Percentiles rank a stretch among this genome's conserved stretches.
Conservation (phyloP, 1,140 invertebrate species). For the Paralvinella palmiformis region DNA sequence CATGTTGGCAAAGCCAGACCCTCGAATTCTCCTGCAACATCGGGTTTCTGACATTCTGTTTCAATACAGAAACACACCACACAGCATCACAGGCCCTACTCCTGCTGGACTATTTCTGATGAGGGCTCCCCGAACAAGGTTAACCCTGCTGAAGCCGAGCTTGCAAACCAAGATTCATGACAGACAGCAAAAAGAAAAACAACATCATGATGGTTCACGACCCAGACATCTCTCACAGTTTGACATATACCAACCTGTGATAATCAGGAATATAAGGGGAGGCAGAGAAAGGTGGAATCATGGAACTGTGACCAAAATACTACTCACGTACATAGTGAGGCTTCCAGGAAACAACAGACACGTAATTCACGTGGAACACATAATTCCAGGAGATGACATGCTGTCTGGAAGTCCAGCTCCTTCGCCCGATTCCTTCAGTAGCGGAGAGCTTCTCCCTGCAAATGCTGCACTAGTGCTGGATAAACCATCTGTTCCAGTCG, state of each 20-base stretch:
- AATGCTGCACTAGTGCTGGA: constrained; percentile 3
- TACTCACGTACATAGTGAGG: constrained; percentile 1
- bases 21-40: neutral
- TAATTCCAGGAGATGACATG: neutral
- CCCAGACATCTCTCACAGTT: neutral
- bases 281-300: neutral
- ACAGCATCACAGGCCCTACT: constrained; percentile 1
- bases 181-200: neutral
- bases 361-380: neutral
- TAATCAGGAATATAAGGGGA: neutral
- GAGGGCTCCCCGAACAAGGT: constrained; percentile 6
- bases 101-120: constrained; percentile 5
- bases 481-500: neutral
- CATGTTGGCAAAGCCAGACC: too few relatives aligned
- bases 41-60: neutral
- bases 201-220: neutral
- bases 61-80: neutral
- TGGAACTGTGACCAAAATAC: neutral
- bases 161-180: constrained; percentile 6
- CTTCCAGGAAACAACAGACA: neutral
- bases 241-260: too few relatives aligned
- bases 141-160: too few relatives aligned
- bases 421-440: neutral
- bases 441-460: constrained; percentile 1
- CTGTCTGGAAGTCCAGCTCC: neutral